Evolutionary conservation across 2,797 vertebrate species (phyloP), one percentile per base, ranked within the genome.

Genomic region (Lagorchestes hirsutus): DNA sequence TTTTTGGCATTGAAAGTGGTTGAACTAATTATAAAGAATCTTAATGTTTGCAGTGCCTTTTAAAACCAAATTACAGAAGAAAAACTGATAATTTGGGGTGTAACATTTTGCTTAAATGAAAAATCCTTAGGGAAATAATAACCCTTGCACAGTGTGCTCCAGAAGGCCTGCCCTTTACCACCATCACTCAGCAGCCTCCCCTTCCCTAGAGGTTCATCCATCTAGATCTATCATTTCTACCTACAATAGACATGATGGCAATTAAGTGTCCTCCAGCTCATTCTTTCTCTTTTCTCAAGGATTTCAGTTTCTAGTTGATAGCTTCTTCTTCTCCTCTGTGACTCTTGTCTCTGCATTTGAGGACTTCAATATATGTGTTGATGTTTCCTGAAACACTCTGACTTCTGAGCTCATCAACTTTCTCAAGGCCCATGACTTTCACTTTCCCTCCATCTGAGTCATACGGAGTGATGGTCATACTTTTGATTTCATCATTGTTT

Each of bases 1-100:
- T 96, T 92, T 93, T 96, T 91, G 29, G 54, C 18, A 6, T 55
- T 55, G 90, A 54, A 91, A 31, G 50, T n/a, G 31, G 87, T 50
- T 93, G 92, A 50, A 5, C 90, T 62, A 74, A 14, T 67, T 62
- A 67, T 22, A 93, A n/a, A 95, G 40, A 82, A 0, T 90, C 27
- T 93, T 96, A 90, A 96, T 4, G 31, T 74, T 93, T 93, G 1
- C 91, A 46, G 93, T 95, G 13, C n/a, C 52, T 93, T 90, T 95
- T 93, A 93, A 82, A 91, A 96, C 3, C 62, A 62, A n/a, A 82
- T 96, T 95, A 50, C 92, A 91, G 34, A 29, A 22, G 87, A 91
- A 52, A 94, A 57, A 13, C 5, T 54, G 54, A 94, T 94, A 55
- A 14, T 8, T 94, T 50, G 22, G 40, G 27, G 0, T 50, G 5